Base-by-base conservation (phyloP, 2,113 vertebrate species). In the Crypturellus undulatus region DNA sequence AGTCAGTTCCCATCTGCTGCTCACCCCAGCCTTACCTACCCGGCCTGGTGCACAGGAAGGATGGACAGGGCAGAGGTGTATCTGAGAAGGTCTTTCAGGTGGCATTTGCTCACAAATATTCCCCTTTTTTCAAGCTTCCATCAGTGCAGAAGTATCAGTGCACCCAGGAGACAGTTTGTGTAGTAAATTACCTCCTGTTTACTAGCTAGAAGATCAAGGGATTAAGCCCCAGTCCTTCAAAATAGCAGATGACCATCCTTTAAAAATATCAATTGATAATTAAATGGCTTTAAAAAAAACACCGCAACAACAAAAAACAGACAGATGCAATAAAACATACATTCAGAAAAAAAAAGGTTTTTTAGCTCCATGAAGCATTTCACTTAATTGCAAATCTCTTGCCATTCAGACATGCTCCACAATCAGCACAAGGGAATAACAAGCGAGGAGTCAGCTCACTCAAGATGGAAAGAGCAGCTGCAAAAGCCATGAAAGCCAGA, bases 361-460 rank as follows among this genome's bases (percentile, higher is more conserved):
- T 97, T 93, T 86, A 91, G 91, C 38, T 85, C 83, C 83, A 32
- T 80, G 56, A 94, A 96, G 42, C 79, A 79, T 92, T 95, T 89
- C 15, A 88, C 60, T 86, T 90, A 96, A 95, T 95, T 97, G 90
- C 93, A 92, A 90, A 88, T 94, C 68, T 91, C 79, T 93, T 77
- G 64, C 82, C 87, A 95, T 95, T 95, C 94, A 96, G 72, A 90
- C 87, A 68, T 47, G 16, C 51, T 94, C 69, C 71, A 64, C 68
- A 95, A 92, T 96, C 94, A 96, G 95, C 93, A 94, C 71, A 88
- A 95, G 84, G 87, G 90, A 95, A 88, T 83, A 92, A 78, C 81
- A 93, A 94, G 91, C 82, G 87, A 92, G 90, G 87, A 96, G 90
- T 68, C 90, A 95, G 49, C 90, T 68, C 91, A 95, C 87, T 87